These are phyloP conservation scores for Gandaritis pyraliata DNA, from an alignment of 2,888 invertebrate species.

Conservation along the genomic window DNA sequence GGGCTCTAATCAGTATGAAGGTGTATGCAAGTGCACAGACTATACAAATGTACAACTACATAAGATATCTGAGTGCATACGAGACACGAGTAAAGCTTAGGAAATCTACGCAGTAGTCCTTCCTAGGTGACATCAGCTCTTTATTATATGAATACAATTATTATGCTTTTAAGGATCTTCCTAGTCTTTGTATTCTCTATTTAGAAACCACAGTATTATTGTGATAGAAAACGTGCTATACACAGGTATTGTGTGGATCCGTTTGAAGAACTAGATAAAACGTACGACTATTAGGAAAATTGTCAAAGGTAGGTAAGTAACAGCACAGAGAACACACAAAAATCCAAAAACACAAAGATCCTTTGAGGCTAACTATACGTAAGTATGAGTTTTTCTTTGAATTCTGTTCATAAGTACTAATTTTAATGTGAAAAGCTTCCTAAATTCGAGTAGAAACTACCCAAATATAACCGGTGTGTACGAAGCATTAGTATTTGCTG, in stretches of 20 bases:
- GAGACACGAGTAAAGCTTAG: slow-evolving; percentile 8
- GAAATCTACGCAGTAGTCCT: slow-evolving; percentile 29
- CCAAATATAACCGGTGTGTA: too few species aligned
- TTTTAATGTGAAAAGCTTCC: background rate
- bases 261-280: background rate
- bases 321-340: too few species aligned
- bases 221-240: background rate
- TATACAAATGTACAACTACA: too few species aligned
- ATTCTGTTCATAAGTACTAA: too few species aligned
- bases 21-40: too few species aligned
- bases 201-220: slow-evolving; percentile 12
- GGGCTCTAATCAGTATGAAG: too few species aligned
- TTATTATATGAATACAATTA: slow-evolving; percentile 29
- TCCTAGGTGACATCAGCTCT: slow-evolving; percentile 32
- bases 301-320: too few species aligned
- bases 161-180: slow-evolving; percentile 31
- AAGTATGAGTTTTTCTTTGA: too few species aligned
- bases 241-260: background rate
- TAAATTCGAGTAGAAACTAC: too few species aligned
- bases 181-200: slow-evolving; percentile 15
- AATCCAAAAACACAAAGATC: too few species aligned
- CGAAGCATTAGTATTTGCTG: background rate
- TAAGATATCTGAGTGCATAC: background rate
- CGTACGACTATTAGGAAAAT: too few species aligned
- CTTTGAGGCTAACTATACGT: too few species aligned